phyloP scores from a whole-genome alignment of 2,888 invertebrate genomes.

The Stenodera caucasica region DNA sequence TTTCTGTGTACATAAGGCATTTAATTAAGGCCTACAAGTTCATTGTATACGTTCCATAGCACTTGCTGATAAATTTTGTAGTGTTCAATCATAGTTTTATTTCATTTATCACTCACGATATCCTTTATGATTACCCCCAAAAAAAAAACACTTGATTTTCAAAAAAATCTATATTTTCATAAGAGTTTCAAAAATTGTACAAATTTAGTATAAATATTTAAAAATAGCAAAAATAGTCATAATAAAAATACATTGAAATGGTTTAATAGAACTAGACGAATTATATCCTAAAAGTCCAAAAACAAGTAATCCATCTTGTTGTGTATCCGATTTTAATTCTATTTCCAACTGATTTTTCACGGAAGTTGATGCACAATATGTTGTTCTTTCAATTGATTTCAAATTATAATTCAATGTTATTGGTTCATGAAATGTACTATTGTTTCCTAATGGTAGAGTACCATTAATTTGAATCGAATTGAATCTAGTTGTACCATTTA shows the following conservation, averaged over 20 bases:
- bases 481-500: constrained; percentile 20
- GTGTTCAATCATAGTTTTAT: constrained; percentile 26
- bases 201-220: not conserved
- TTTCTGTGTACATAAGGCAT: constrained; percentile 25
- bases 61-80: constrained; percentile 42
- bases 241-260: not conserved
- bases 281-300: not conserved
- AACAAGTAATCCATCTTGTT: not conserved
- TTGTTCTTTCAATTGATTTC: constrained; percentile 30
- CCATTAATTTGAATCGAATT: constrained; percentile 27
- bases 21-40: constrained; percentile 30
- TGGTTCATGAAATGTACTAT: constrained; percentile 32
- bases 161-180: not conserved
- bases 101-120: not conserved
- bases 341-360: constrained; percentile 13
- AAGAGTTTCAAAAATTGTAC: not conserved
- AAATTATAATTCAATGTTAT: constrained; percentile 33
- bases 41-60: constrained; percentile 43
- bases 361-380: constrained; percentile 24
- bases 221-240: not conserved
- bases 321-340: not conserved
- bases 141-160: too few relatives aligned
- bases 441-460: constrained; percentile 15
- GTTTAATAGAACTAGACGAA: not conserved
- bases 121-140: not conserved